Conservation (phyloP, 1,140 invertebrate species). For the Pseudobourletiella spinata region DNA sequence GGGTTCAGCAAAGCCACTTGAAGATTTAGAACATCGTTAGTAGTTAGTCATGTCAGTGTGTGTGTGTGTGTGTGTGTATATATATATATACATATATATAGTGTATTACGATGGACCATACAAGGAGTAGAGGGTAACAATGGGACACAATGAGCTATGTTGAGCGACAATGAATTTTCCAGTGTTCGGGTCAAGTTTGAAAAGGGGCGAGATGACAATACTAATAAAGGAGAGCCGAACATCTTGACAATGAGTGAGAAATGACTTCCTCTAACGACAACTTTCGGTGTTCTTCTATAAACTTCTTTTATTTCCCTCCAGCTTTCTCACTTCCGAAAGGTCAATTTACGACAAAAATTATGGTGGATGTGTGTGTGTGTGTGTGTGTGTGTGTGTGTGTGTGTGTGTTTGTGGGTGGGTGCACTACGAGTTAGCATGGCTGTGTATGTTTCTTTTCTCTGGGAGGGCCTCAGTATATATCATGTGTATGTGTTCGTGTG, state of each 20-base stretch:
- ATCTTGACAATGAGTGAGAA: slow-evolving; percentile 4
- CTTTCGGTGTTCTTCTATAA: background rate
- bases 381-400: too few species aligned
- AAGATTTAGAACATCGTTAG: background rate
- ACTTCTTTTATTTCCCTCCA: background rate
- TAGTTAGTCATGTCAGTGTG: too few species aligned
- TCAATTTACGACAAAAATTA: slow-evolving; percentile 1
- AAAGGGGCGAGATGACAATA: background rate
- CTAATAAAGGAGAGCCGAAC: background rate
- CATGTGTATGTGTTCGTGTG: too few species aligned
- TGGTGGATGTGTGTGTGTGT: too few species aligned
- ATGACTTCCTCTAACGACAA: slow-evolving; percentile 1
- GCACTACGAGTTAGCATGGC: too few species aligned
- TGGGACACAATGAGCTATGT: background rate
- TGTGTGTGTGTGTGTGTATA: too few species aligned
- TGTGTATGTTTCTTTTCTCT: too few species aligned
- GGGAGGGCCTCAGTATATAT: too few species aligned
- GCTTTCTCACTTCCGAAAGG: slow-evolving; percentile 4
- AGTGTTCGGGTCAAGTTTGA: background rate
- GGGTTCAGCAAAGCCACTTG: background rate
- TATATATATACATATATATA: too few species aligned
- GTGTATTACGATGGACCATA: too few species aligned
- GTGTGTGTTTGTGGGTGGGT: too few species aligned
- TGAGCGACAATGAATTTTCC: background rate
- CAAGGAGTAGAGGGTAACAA: background rate